These are phyloP conservation scores for Aphodius granarius DNA, from an alignment of 2,888 invertebrate species.

Conservation along the genomic window DNA sequence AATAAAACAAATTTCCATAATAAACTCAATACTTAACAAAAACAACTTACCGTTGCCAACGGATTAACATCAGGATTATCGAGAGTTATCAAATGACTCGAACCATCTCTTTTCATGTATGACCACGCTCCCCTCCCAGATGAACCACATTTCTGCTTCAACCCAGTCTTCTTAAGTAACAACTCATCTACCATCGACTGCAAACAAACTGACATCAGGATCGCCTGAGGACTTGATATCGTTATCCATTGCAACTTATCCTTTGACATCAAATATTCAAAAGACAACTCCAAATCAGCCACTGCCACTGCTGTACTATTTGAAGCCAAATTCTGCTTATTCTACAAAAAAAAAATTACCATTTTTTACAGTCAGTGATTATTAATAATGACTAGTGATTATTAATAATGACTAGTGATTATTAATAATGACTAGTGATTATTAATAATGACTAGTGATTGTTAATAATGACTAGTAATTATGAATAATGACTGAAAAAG, in stretches of 20 bases:
- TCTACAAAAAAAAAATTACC: conserved; percentile 31
- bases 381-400: too few relatives aligned
- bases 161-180: conserved; percentile 70
- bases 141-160: conserved; percentile 49
- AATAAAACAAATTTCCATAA: not conserved
- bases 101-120: conserved; percentile 75
- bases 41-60: conserved; percentile 7
- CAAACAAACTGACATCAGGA: conserved; percentile 93
- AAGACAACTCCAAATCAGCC: conserved; percentile 79
- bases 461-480: too few relatives aligned
- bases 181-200: conserved; percentile 96
- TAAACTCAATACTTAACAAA: not conserved
- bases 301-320: conserved; percentile 39
- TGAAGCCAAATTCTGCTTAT: conserved; percentile 42
- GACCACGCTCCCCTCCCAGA: conserved; percentile 62
- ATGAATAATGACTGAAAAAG: not conserved
- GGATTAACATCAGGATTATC: conserved; percentile 44
- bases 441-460: too few relatives aligned
- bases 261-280: conserved; percentile 92
- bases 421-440: too few relatives aligned
- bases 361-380: not conserved
- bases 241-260: conserved; percentile 94
- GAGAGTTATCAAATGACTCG: conserved; percentile 64
- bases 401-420: too few relatives aligned
- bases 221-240: conserved; percentile 86